A percentile compares a stretch with the other conserved stretches of the same genome.
phyloP scores from a whole-genome alignment of 2,113 vertebrate species.

The Theropithecus gelada region DNA sequence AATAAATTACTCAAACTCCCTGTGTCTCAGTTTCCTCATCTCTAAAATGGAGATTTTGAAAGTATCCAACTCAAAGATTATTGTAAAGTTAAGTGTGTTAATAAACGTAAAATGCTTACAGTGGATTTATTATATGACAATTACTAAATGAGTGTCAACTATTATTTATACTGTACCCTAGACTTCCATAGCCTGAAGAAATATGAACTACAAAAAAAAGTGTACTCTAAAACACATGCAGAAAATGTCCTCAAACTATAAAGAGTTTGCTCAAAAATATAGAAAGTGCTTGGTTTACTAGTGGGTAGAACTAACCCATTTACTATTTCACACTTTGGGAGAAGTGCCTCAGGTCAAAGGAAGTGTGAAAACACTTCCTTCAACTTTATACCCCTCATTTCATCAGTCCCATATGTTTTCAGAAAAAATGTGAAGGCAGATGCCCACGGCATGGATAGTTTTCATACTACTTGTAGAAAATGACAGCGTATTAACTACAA shows the following conservation, averaged over 20 bases:
- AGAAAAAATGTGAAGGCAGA: not conserved
- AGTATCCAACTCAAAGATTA: not conserved
- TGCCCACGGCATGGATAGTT: accelerated
- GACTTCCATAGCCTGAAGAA: not conserved
- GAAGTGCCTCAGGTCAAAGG: not conserved
- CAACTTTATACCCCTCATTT: not conserved
- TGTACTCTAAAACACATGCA: not conserved
- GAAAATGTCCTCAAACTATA: not conserved
- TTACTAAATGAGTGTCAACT: not conserved
- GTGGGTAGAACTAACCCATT: not conserved
- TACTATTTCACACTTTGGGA: not conserved
- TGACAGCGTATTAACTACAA: not conserved
- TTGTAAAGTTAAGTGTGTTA: not conserved
- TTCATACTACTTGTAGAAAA: not conserved
- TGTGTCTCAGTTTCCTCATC: not conserved
- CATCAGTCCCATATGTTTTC: not conserved
- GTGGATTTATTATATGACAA: not conserved
- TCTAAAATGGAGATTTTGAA: not conserved
- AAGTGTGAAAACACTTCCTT: not conserved
- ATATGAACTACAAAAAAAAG: not conserved
- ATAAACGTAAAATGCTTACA: not conserved
- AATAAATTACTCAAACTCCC: not conserved
- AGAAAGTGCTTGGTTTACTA: not conserved
- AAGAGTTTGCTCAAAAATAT: not conserved
- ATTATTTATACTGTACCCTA: not conserved